phyloP scores from a whole-genome alignment of 2,797 vertebrate genomes.

The Pangasius macronema region DNA sequence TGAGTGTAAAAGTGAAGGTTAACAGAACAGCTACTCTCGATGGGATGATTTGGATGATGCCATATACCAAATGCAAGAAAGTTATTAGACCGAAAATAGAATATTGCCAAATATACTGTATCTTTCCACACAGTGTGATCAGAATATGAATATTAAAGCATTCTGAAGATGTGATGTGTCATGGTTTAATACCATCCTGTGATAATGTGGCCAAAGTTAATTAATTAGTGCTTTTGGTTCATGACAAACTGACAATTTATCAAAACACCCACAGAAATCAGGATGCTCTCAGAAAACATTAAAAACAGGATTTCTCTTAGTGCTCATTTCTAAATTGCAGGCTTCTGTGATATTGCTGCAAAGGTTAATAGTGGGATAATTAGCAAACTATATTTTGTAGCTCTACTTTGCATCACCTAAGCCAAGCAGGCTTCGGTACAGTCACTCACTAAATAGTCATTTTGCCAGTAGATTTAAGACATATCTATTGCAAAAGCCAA shows the following conservation, averaged over 20 bases:
- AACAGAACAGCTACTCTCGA: background rate
- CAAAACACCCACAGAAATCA: constrained; percentile 8
- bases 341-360: background rate
- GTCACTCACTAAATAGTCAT: background rate
- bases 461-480: background rate
- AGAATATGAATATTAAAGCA: background rate
- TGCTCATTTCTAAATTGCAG: constrained; percentile 8
- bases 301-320: background rate
- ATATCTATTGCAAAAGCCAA: background rate
- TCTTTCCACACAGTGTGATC: background rate
- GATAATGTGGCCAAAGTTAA: background rate
- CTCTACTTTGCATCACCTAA: background rate
- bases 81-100: background rate
- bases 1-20: background rate
- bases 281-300: background rate
- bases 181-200: background rate
- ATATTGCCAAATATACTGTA: background rate
- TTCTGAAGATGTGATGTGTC: background rate
- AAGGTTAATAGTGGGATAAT: constrained; percentile 8
- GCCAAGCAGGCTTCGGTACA: background rate
- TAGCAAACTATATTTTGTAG: constrained; percentile 11
- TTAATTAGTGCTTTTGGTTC: constrained; percentile 2
- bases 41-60: background rate
- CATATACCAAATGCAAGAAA: background rate
- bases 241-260: constrained; percentile 1